Evolutionary conservation across 2,888 invertebrate species (phyloP), one percentile per base, ranked within the genome.

Genomic region (Barypeithes pellucidus): DNA sequence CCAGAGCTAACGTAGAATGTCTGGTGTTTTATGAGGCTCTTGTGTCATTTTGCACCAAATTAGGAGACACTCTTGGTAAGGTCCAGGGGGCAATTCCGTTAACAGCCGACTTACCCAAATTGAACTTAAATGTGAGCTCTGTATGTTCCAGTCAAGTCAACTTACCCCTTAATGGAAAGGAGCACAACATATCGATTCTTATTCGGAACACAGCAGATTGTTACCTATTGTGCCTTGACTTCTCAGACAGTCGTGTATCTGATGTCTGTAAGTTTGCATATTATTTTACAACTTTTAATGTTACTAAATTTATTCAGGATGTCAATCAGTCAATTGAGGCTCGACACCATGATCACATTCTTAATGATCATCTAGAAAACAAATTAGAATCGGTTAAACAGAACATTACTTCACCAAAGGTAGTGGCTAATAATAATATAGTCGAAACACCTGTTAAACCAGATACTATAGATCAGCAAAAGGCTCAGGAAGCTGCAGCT

Each of bases 1-100:
- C 69, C 43, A 60, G 60, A 33, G 43, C 72, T 11, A 73, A 80
- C 57, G 63, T 77, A n/a, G 59, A 76, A 45, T 83, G 82, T 72
- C 59, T 79, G 29, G 43, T 81, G 5, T 79, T 79, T 70, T 78
- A 76, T 66, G 78, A 81, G 65, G 72, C 75, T 59, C 75, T 81
- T 12, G 50, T 71, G 18, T 50, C 73, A 29, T 79, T 77, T 67
- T 80, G 80, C 70, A 69, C 50, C 20, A 57, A 63, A 8, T 47
- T 72, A 39, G 69, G 69, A 11, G 59, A 66, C 3, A 60, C 67
- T 9, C 14, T 59, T 14, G 12, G 5, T 24, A 65, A 39, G n/a
- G 29, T 50, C 16, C 12, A 60, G 8, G 57, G 33, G 7, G 20
- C 66, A 20, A 50, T 73, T 20, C 39, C 67, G 29, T n/a, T 9